Conservation (phyloP, 2,113 vertebrate genomes). For the Xerus inauris region DNA sequence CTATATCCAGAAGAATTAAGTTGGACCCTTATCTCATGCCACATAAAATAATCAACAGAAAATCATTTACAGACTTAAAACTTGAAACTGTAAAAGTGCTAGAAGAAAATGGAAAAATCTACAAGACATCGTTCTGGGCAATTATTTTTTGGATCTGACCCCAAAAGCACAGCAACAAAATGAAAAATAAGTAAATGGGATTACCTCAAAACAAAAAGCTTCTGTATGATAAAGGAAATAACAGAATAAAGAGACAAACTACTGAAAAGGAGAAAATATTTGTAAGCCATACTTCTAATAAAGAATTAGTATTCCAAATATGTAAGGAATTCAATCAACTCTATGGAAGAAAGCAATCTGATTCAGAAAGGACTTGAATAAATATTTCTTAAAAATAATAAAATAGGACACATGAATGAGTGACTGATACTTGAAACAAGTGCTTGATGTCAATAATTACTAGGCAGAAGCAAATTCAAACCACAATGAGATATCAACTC, state of each 20-base stretch:
- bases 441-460: too few species aligned
- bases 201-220: neutral
- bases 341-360: neutral
- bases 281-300: neutral
- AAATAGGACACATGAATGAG: too few species aligned
- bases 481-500: too few species aligned
- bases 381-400: neutral
- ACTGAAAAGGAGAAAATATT: neutral
- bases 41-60: neutral
- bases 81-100: neutral
- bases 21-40: neutral
- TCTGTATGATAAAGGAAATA: neutral
- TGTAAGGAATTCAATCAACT: neutral
- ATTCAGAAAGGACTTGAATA: neutral
- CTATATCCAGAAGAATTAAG: neutral
- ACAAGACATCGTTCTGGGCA: neutral
- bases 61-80: neutral
- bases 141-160: neutral
- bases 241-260: neutral
- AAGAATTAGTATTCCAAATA: neutral
- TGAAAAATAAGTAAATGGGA: neutral
- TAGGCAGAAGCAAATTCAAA: too few species aligned
- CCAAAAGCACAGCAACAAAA: neutral
- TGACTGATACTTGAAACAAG: too few species aligned
- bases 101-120: neutral